Percentiles rank a stretch among this genome's conserved stretches.
Conservation (phyloP, 2,113 vertebrate species). For the Phyllostomus hastatus region DNA sequence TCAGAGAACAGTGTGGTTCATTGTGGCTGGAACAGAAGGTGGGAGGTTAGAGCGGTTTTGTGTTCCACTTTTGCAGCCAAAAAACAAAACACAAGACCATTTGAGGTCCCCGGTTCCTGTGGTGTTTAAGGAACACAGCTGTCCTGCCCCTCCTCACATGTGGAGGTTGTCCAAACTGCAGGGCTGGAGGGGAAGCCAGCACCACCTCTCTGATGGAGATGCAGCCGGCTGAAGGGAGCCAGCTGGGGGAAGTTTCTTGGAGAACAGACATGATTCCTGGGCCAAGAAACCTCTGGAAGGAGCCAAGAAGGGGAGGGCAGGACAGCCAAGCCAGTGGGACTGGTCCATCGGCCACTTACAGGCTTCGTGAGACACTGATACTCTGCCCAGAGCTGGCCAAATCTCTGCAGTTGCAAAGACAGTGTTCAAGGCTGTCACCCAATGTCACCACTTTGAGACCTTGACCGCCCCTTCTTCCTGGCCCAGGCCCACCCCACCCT, state of each 20-base stretch:
- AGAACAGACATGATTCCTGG: not conserved
- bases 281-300: constrained; percentile 50
- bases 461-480: not conserved
- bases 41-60: constrained; percentile 5
- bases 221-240: not conserved
- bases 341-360: not conserved
- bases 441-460: not conserved
- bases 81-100: not conserved
- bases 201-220: not conserved
- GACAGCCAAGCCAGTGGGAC: not conserved
- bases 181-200: not conserved
- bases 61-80: constrained; percentile 18
- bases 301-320: constrained; percentile 6
- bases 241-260: constrained; percentile 54
- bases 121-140: not conserved
- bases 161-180: not conserved
- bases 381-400: not conserved
- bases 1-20: not conserved
- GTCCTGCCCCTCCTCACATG: not conserved
- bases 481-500: not conserved
- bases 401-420: not conserved
- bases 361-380: not conserved
- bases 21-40: not conserved
- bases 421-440: not conserved
- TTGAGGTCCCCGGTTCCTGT: not conserved